phyloP scores from a whole-genome alignment of 2,113 vertebrate species.

The Camelus dromedarius region DNA sequence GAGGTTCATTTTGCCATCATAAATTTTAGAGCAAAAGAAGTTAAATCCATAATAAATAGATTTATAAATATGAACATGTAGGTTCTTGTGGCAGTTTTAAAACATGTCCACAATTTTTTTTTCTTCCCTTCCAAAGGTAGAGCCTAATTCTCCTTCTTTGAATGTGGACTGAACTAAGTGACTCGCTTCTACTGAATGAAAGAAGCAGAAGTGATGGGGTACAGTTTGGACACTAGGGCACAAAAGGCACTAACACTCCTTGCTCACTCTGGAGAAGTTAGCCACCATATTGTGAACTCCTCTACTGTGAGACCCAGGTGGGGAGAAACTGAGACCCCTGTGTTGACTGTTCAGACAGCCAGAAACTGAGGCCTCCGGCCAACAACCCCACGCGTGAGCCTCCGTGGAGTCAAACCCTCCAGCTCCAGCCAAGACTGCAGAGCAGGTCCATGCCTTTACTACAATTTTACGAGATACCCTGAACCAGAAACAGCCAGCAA shows the following conservation, averaged over 20 bases:
- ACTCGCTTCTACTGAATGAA: not conserved
- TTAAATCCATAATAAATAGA: not conserved
- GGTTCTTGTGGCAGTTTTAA: not conserved
- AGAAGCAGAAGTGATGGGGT: not conserved
- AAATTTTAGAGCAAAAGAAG: not conserved
- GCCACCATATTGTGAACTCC: not conserved
- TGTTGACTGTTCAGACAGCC: not conserved
- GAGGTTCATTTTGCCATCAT: not conserved
- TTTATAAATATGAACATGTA: not conserved
- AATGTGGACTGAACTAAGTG: not conserved
- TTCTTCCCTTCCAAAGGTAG: not conserved
- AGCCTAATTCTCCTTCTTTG: not conserved
- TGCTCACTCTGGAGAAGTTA: not conserved
- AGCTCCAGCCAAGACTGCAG: not conserved
- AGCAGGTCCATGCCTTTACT: not conserved
- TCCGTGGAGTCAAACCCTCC: not conserved
- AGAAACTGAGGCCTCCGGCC: not conserved
- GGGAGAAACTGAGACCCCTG: not conserved
- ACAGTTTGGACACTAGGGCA: not conserved
- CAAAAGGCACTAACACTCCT: not conserved
- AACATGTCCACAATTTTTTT: not conserved
- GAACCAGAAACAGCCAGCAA: not conserved
- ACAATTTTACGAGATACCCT: not conserved
- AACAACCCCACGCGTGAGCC: not conserved
- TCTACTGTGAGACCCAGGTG: not conserved